These are phyloP conservation scores for Petrophora chlorosata DNA, from an alignment of 2,888 invertebrate species.

Conservation along the genomic window DNA sequence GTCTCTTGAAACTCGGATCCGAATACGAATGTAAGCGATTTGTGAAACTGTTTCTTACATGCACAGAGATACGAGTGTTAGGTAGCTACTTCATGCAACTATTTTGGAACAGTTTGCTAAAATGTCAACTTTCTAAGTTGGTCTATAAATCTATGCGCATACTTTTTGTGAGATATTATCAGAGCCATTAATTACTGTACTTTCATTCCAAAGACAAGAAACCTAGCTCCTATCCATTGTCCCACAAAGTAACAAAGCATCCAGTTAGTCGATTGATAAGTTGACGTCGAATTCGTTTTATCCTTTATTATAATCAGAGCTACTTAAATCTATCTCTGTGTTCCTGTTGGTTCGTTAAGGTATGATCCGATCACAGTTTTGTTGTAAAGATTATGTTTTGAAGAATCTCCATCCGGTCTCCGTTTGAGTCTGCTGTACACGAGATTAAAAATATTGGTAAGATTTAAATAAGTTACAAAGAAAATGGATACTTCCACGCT, in stretches of 20 bases:
- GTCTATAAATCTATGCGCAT: too few relatives aligned
- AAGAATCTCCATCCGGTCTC: conserved; percentile 81
- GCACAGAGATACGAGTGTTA: too few relatives aligned
- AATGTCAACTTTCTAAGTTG: conserved; percentile 1
- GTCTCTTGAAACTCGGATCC: not conserved
- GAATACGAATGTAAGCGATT: conserved; percentile 1
- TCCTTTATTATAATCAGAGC: conserved; percentile 59
- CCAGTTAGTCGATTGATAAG: conserved; percentile 32
- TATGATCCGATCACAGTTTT: conserved; percentile 78
- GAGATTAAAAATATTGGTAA: conserved; percentile 37
- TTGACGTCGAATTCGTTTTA: conserved; percentile 33
- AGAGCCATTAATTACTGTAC: conserved; percentile 16
- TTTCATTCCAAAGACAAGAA: conserved; percentile 13
- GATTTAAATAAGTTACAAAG: too few relatives aligned
- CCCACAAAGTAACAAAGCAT: conserved; percentile 23
- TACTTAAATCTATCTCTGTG: conserved; percentile 72
- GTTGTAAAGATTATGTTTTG: conserved; percentile 81
- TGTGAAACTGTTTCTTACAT: not conserved
- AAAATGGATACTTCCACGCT: too few relatives aligned
- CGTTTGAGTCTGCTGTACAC: conserved; percentile 52
- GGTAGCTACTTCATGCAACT: not conserved
- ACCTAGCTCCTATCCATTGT: conserved; percentile 27
- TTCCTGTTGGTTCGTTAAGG: conserved; percentile 73
- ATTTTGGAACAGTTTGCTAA: not conserved
- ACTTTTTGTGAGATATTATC: conserved; percentile 10